Evolutionary conservation across 2,797 vertebrate genomes (phyloP).

Genomic region (Hoplostethus mediterraneus): DNA sequence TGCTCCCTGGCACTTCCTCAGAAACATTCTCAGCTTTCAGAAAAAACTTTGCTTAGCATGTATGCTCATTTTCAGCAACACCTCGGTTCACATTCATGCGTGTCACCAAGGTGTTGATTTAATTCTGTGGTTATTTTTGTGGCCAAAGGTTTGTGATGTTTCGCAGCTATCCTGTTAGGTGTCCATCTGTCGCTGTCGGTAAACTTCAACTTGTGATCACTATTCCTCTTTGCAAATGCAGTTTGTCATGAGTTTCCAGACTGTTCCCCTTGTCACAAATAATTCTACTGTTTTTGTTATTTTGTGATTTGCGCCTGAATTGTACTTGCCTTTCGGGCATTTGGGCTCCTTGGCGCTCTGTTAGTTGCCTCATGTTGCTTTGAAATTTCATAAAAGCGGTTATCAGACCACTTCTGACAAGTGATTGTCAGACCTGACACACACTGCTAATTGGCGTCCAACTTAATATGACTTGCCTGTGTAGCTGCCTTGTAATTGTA

Average conservation of each 20-base stretch:
- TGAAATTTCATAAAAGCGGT: background rate
- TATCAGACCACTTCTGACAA: background rate
- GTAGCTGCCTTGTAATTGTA: slow-evolving; percentile 13
- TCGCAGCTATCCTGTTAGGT: too few relatives aligned
- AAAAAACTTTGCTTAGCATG: background rate
- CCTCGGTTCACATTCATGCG: background rate
- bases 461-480: background rate
- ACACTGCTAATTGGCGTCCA: slow-evolving; percentile 14
- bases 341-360: background rate
- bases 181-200: too few relatives aligned
- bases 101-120: too few relatives aligned
- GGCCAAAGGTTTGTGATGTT: too few relatives aligned
- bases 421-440: slow-evolving; percentile 8
- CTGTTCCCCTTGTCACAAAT: too few relatives aligned
- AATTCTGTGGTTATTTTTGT: too few relatives aligned
- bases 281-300: background rate
- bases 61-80: background rate
- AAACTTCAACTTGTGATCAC: too few relatives aligned
- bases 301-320: background rate
- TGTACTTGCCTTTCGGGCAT: background rate
- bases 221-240: too few relatives aligned
- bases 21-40: slow-evolving; percentile 16
- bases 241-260: too few relatives aligned
- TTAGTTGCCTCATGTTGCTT: background rate
- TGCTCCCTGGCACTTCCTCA: slow-evolving; percentile 30